Evolutionary conservation across 2,113 vertebrate species (phyloP), one percentile per base, ranked within the genome.

Genomic region (Neodon shergylaensis): DNA sequence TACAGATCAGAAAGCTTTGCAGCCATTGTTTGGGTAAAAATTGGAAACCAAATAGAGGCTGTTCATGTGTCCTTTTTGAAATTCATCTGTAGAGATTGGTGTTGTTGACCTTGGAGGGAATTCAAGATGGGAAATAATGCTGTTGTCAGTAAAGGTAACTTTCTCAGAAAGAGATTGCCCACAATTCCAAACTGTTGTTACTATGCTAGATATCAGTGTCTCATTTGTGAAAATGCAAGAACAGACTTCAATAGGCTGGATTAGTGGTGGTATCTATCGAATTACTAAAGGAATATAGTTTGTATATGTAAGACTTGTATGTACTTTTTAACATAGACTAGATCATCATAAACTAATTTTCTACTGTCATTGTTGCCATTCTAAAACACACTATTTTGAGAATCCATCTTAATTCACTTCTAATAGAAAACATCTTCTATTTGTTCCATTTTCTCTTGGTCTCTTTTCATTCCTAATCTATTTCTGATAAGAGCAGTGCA

Each of bases 1-100:
- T 93, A 95, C 44, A 96, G 92, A 97, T 94, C 83, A 74, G 81
- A 95, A 96, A 97, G 93, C 93, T 95, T 26, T 91, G 54, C 44
- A 85, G 94, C 94, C 44, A 92, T 94, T 94, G 92, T 96, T 94
- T 93, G 70, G 87, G 66, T 82, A 21, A 66, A 94, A 88, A 82
- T 79, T 97, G n/a, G 63, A 95, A 90, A 94, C 72, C 68, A 21
- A n/a, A 31, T 58, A 28, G 42, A 93, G 39, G 49, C 39, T 83
- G 22, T 94, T 93, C 28, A 42, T 31, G 22, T 74, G 39, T 92
- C 58, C 12, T 94, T 93, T 88, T 70, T 65, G 66, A 95, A 94
- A 79, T 92, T 97, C 47, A 92, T 78, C 42, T 93, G 10, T 63
- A 92, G 77, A 93, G 8, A 52, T 77, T 19, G 28, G 26, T 54